Base-by-base conservation (phyloP, 2,888 invertebrate species). In the Ptychoptera albimana region DNA sequence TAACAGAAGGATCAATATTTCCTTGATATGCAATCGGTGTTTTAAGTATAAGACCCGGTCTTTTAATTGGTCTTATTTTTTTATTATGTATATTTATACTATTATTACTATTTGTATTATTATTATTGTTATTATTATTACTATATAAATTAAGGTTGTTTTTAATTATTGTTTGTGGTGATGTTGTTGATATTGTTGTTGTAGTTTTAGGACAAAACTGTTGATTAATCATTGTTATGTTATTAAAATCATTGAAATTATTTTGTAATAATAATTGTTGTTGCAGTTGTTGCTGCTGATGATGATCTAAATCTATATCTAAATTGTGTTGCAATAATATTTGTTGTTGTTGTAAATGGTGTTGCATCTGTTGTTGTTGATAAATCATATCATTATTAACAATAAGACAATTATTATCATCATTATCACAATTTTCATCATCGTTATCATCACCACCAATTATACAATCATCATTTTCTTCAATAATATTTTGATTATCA, bases 1-100 rank as follows among this genome's bases (percentile, higher is more conserved):
- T 80, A 57, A 87, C 83, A 50, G 84, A 82, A 48, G 85, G 75
- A 69, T 88, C 86, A 45, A 81, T 80, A 60, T 80, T 78, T 55
- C 80, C 77, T 59, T 81, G 79, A 66, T 82, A 82, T 42, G 82
- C 82, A 51, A 82, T 82, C 47, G 82, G 82, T 50, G 81, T 81
- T 63, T 82, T 81, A 51, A 82, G 64, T 54, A 81, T 78, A 48
- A 82, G 67, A 44, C 78, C 80, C 44, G 82, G 82, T 62, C 81
- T 77, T 60, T 76, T 78, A 39, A 82, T 74, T 35, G 81, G 80
- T 59, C 79, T 79, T 52, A 81, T 81, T 66, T 82, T 81, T 46
- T 50, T 50, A 37, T 45, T 39, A 30, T 39, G 39, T 39, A 30
- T 30, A 42, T 42, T 34, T 35, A 15, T 34, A 42, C 42, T 11